Percentiles rank a stretch among this genome's conserved stretches.
These are phyloP conservation scores for Apus apus DNA, from an alignment of 2,113 vertebrate species.

Conservation along the genomic window DNA sequence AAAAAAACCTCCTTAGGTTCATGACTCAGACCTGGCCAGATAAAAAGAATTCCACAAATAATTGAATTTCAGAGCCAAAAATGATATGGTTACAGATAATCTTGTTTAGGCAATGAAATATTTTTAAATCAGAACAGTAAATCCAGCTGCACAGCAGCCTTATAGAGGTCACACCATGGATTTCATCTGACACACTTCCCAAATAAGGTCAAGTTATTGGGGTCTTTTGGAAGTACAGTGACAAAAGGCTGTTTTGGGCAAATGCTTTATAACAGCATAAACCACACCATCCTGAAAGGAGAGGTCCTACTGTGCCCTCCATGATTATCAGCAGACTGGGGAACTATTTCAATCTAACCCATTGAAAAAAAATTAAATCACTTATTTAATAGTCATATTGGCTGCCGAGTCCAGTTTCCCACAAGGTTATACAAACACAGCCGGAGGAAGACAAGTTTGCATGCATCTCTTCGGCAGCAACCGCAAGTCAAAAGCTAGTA, in stretches of 20 bases:
- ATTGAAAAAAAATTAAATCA: fast-evolving
- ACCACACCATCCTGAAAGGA: not conserved
- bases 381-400: not conserved
- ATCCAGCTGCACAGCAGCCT: not conserved
- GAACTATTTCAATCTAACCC: not conserved
- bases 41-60: not conserved
- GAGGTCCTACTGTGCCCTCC: not conserved
- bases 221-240: not conserved
- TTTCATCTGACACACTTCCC: not conserved
- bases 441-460: not conserved
- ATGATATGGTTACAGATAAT: not conserved
- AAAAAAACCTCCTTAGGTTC: not conserved
- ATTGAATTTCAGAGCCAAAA: not conserved
- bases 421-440: not conserved
- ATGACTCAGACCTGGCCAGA: not conserved
- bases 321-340: not conserved
- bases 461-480: not conserved
- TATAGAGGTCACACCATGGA: not conserved
- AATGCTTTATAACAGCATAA: not conserved
- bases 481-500: not conserved
- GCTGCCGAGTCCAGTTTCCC: not conserved
- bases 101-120: not conserved
- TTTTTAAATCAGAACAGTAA: not conserved
- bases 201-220: not conserved
- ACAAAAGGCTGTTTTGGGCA: not conserved